A percentile compares a stretch with the other conserved stretches of the same genome.
Conservation (phyloP, 2,888 invertebrate species). For the Zootermopsis nevadensis region DNA sequence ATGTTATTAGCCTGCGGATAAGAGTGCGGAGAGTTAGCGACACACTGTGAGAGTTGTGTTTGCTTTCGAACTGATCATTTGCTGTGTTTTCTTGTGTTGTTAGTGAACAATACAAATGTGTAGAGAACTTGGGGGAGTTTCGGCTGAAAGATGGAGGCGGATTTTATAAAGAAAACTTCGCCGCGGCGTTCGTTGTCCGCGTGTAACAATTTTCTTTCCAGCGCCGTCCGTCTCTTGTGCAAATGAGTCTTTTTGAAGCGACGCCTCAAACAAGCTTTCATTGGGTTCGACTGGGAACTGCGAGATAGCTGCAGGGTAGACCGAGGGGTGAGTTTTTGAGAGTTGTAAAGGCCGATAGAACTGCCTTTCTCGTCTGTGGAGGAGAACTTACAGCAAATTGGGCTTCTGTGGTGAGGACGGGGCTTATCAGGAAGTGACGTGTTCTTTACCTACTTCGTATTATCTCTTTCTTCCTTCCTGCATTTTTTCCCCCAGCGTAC, state of each 20-base stretch:
- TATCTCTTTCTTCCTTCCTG: not conserved
- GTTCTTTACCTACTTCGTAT: conserved; percentile 16
- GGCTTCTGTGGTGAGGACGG: conserved; percentile 36
- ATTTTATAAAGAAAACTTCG: not conserved
- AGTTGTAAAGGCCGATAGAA: not conserved
- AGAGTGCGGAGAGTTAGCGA: no score
- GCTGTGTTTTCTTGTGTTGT: no score
- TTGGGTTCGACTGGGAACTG: not conserved
- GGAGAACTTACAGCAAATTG: conserved; percentile 41
- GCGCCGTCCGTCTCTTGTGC: conserved; percentile 39
- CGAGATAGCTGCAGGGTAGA: not conserved
- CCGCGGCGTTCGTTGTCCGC: not conserved
- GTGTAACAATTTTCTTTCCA: not conserved
- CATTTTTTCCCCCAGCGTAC: not conserved
- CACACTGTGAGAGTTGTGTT: no score
- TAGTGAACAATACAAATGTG: no score
- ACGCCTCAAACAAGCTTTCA: conserved; percentile 40
- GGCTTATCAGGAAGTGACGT: conserved; percentile 43
- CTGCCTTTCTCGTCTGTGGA: not conserved
- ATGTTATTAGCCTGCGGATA: no score
- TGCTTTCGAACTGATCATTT: no score
- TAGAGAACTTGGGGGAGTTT: not conserved
- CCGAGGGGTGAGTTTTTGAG: not conserved
- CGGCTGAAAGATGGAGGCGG: not conserved
- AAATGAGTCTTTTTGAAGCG: conserved; percentile 42